Conservation (phyloP, 2,113 vertebrate genomes). For the Labeo rohita region DNA sequence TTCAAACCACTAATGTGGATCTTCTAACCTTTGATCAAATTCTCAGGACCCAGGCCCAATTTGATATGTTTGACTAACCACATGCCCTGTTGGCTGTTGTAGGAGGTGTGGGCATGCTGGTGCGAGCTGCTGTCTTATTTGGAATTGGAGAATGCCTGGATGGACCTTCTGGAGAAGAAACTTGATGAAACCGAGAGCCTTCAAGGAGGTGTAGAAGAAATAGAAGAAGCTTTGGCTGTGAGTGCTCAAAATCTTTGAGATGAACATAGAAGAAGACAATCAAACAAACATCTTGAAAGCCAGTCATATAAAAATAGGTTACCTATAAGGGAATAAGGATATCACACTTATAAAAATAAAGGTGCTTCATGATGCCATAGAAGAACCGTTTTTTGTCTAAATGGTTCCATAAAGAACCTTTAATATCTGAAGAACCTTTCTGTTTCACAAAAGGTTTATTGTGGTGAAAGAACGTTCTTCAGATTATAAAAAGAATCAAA, state of each 20-base stretch:
- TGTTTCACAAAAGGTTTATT: too few relatives aligned
- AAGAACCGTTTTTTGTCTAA: too few relatives aligned
- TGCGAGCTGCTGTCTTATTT: constrained; percentile 89
- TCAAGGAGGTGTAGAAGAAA: constrained; percentile 85
- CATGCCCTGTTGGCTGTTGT: constrained; percentile 38
- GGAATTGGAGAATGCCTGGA: constrained; percentile 90
- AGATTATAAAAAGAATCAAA: too few relatives aligned
- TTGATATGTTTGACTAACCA: neutral
- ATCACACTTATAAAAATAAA: too few relatives aligned
- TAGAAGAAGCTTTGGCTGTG: constrained; percentile 87
- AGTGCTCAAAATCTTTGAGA: constrained; percentile 65
- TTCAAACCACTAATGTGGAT: neutral
- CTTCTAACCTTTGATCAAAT: constrained; percentile 12
- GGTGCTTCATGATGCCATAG: too few relatives aligned
- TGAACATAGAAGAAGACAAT: neutral
- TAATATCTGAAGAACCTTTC: too few relatives aligned
- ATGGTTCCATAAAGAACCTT: too few relatives aligned
- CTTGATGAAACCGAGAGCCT: constrained; percentile 87
- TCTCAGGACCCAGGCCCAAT: neutral
- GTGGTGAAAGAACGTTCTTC: too few relatives aligned
- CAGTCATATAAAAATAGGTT: too few relatives aligned
- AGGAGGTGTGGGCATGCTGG: constrained; percentile 99
- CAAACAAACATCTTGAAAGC: neutral
- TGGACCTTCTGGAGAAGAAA: constrained; percentile 89
- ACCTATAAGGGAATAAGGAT: too few relatives aligned